Base-by-base conservation (phyloP, 2,888 invertebrate species). In the Sphaerophoria rueppellii region DNA sequence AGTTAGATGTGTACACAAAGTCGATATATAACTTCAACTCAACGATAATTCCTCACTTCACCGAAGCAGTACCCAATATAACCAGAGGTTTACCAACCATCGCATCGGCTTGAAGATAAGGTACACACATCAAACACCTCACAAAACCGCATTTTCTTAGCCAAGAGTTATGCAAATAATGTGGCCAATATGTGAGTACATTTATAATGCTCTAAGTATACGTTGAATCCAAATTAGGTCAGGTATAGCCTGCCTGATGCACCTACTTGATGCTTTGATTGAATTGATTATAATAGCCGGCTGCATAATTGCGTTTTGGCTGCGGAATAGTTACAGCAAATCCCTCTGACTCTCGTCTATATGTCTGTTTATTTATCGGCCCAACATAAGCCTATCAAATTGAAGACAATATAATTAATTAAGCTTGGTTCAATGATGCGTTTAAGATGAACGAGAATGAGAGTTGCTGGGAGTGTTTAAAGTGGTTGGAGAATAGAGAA, bases 91-190 rank as follows among this genome's bases (percentile, higher is more conserved):
- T 11, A 37, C 65, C 65, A 65, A 50, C 65, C 65, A 65, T 65
- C 35, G 48, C 24, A 24, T 24, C 24, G 24, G 1, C 24, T 24
- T 24, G 24, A 24, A 24, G 24, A 24, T 24, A 24, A 24, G 24
- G 24, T 50, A 50, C 35, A 16, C 67, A 65, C 67, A 14, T 37
- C 32, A 32, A 67, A 67, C 67, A 67, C 52, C 67, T 54, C 24
- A 54, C 50, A 35, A 67, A 24, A 67, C 67, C 54, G 11, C 67
- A 67, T 67, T 52, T 67, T 67, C 52, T 12, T n/a, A 67, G 40
- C 67, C 67, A 54, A 54, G 54, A 67, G 67, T 43, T 67, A 67
- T 67, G 67, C 54, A 67, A 67, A 67, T 54, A 67, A 54, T 67
- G 67, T 37, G 67, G 54, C 40, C 54, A 54, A 40, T 67, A 43